Evolutionary conservation across 2,113 vertebrate species (phyloP), one percentile per base, ranked within the genome.

Genomic region (Rhodinocichla rosea): DNA sequence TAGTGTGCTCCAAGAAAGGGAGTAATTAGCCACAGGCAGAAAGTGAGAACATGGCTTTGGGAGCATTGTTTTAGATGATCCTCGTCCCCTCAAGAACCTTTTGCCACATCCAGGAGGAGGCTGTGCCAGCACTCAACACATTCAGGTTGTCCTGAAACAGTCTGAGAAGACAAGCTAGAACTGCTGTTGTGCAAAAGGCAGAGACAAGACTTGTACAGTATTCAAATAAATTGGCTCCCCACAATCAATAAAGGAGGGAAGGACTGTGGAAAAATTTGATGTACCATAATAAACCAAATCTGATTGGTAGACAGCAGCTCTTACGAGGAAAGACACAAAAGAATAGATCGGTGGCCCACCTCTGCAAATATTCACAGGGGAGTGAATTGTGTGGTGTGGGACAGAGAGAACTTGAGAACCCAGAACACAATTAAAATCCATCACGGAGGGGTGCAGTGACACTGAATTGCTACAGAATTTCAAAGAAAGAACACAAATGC

Each of bases 361-460:
- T n/a, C 42, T 1, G 2, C 55, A 77, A 27, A 44, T 18, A 40
- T 28, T 64, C n/a, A 26, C 22, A 28, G 76, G 6, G 6, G 20
- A 69, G 13, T 53, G n/a, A 69, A 47, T 17, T 59, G 56, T 17
- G 56, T 57, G 39, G 21, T 42, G 33, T 18, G 24, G 30, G 13
- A 57, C 37, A 75, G 13, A 15, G 39, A 33, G 7, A 87, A 47
- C 52, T 52, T 53, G 64, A 84, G 55, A 70, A 35, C 77, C 27
- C 17, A 63, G 35, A 47, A 35, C 37, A 28, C 33, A 53, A 22
- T 32, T 44, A 35, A 24, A 10, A 67, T 55, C 64, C n/a, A 18
- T 24, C 11, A 13, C 0, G 0, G 50, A 30, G 40, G 7, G 2
- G 3, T 44, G 28, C 22, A n/a, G 7, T 33, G 47, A 59, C 62